phyloP scores from a whole-genome alignment of 2,888 invertebrate species.

The Sarcophaga carnaria region DNA sequence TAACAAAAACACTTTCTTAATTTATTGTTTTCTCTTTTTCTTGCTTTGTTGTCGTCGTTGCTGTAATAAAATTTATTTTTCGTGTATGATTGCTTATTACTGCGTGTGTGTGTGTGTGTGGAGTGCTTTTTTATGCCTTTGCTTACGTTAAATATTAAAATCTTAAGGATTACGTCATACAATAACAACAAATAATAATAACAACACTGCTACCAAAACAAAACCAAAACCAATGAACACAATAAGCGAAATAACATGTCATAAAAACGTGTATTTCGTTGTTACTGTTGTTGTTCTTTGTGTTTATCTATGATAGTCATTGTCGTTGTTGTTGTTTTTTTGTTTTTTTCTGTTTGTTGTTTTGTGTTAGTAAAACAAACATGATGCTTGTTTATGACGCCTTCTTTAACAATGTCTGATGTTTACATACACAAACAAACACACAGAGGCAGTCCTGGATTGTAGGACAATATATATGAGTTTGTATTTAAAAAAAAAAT shows the following conservation, averaged over 20 bases:
- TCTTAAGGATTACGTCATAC: slow-evolving; percentile 35
- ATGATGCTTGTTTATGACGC: slow-evolving; percentile 55
- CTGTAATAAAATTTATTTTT: slow-evolving; percentile 50
- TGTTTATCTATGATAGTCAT: neutral
- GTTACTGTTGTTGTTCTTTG: slow-evolving; percentile 8
- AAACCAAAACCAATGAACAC: neutral
- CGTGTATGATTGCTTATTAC: neutral
- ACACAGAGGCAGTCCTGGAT: too few relatives aligned
- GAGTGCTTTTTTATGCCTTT: neutral
- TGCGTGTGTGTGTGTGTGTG: neutral
- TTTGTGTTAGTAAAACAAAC: slow-evolving; percentile 23
- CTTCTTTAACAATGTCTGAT: slow-evolving; percentile 38
- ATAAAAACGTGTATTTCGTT: slow-evolving; percentile 41
- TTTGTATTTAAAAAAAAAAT: too few relatives aligned
- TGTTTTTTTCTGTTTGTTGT: neutral
- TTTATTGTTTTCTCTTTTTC: slow-evolving; percentile 15
- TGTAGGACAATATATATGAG: neutral
- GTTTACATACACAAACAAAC: neutral
- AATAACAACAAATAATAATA: slow-evolving; percentile 28
- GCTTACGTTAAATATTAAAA: neutral
- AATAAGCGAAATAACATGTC: slow-evolving; percentile 43
- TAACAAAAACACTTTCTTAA: slow-evolving; percentile 23
- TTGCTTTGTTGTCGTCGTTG: slow-evolving; percentile 21
- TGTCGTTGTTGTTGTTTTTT: neutral
- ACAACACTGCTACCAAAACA: neutral